Conservation (phyloP, 2,797 vertebrate species). For the Chloroceryle inda region DNA sequence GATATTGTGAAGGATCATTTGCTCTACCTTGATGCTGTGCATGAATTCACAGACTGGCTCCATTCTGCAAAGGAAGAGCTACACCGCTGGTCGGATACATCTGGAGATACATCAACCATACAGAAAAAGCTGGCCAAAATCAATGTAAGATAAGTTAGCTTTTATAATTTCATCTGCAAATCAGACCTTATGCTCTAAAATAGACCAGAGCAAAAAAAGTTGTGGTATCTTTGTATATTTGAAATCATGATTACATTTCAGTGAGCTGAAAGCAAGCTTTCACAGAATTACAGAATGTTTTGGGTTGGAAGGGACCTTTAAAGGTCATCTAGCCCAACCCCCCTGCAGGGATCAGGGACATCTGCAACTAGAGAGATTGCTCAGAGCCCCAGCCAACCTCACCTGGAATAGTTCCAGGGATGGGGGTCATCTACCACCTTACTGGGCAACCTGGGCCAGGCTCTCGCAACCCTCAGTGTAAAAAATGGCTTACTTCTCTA, state of each 20-base stretch:
- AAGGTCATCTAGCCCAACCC: too few species aligned
- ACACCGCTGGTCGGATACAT: slow-evolving; percentile 94
- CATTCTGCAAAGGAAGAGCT: slow-evolving; percentile 96
- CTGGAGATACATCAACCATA: slow-evolving; percentile 88
- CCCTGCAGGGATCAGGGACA: too few species aligned
- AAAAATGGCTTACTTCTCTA: too few species aligned
- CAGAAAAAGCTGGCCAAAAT: slow-evolving; percentile 93
- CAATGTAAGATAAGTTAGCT: slow-evolving; percentile 81
- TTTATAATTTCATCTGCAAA: neutral
- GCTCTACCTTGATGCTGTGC: slow-evolving; percentile 91
- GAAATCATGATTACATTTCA: neutral
- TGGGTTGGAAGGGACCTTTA: too few species aligned
- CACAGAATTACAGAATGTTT: too few species aligned
- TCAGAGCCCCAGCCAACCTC: too few species aligned
- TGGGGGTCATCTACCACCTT: too few species aligned
- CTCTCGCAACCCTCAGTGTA: too few species aligned
- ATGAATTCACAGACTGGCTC: slow-evolving; percentile 96
- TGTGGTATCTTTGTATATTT: neutral
- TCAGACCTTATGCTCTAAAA: neutral
- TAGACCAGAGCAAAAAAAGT: neutral
- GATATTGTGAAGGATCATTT: slow-evolving; percentile 93
- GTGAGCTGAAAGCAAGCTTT: neutral
- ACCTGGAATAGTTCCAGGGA: too few species aligned
- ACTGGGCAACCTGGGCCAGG: too few species aligned
- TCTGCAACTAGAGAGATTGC: too few species aligned